Evolutionary conservation across 1,140 invertebrate genomes (phyloP).

Genomic region (Papilio machaon): DNA sequence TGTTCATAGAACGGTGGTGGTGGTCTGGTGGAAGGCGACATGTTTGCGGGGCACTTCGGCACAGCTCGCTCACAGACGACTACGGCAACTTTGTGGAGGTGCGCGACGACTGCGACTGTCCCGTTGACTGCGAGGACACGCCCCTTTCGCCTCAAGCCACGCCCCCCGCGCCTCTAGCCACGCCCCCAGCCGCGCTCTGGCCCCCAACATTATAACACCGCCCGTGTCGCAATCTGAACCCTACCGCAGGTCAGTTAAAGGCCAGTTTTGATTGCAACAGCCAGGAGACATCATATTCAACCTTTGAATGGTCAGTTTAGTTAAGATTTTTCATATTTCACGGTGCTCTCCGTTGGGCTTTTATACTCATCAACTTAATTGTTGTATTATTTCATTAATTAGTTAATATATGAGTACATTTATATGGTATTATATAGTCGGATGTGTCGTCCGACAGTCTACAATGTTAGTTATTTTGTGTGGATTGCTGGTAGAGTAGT

Average conservation of each 20-base stretch:
- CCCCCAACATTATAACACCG: conserved; percentile 40
- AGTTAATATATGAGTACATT: neutral
- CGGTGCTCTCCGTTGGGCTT: conserved; percentile 6
- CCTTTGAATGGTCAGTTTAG: neutral
- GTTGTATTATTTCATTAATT: neutral
- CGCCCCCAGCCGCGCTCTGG: conserved; percentile 27
- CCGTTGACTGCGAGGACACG: conserved; percentile 45
- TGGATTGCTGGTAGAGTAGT: conserved; percentile 30
- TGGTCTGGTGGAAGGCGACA: conserved; percentile 61
- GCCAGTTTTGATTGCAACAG: conserved; percentile 33
- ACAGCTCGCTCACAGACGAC: conserved; percentile 78
- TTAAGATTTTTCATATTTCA: neutral
- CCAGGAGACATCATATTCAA: neutral
- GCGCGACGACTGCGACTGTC: conserved; percentile 73
- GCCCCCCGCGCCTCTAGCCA: conserved; percentile 19
- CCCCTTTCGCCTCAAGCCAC: conserved; percentile 30
- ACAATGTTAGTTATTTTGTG: conserved; percentile 33
- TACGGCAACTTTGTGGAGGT: conserved; percentile 79
- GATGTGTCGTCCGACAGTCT: conserved; percentile 21
- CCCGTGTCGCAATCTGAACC: conserved; percentile 1
- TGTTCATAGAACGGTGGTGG: conserved; percentile 58
- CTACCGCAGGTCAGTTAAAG: conserved; percentile 4
- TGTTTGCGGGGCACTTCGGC: conserved; percentile 69
- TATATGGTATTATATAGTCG: neutral
- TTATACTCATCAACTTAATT: neutral